phyloP scores from a whole-genome alignment of 53 echinoderm and acorn worm genomes.

The Paelopatides confundens region DNA sequence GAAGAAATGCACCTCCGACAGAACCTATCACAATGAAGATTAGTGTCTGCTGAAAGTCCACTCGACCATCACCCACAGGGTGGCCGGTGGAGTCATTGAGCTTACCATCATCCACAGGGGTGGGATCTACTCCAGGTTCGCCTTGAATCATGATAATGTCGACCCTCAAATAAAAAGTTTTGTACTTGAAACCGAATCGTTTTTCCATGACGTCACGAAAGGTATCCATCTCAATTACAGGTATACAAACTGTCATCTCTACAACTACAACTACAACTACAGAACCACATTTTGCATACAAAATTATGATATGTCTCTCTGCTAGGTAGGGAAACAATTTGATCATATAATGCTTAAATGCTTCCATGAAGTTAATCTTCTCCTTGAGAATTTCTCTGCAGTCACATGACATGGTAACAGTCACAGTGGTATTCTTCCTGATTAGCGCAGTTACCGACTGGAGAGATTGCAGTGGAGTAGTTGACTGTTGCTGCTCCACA shows the following conservation, averaged over 20 bases:
- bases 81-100: not conserved
- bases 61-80: not conserved
- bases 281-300: not conserved
- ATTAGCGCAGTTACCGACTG: not conserved
- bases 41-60: conserved; percentile 65
- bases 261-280: not conserved
- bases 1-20: conserved; percentile 67
- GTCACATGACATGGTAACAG: conserved; percentile 46
- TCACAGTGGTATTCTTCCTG: not conserved
- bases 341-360: conserved; percentile 44
- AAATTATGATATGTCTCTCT: not conserved
- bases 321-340: not conserved
- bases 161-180: not conserved
- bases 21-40: conserved; percentile 83
- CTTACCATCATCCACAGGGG: not conserved
- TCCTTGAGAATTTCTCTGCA: conserved; percentile 53
- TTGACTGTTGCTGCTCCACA: too few species aligned
- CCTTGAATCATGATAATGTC: not conserved
- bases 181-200: not conserved
- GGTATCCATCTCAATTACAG: not conserved
- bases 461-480: not conserved
- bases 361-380: conserved; percentile 49
- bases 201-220: not conserved
- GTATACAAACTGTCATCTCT: not conserved
- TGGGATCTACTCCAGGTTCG: not conserved